phyloP scores from a whole-genome alignment of 2,797 vertebrate genomes.

The Microtus agrestis region DNA sequence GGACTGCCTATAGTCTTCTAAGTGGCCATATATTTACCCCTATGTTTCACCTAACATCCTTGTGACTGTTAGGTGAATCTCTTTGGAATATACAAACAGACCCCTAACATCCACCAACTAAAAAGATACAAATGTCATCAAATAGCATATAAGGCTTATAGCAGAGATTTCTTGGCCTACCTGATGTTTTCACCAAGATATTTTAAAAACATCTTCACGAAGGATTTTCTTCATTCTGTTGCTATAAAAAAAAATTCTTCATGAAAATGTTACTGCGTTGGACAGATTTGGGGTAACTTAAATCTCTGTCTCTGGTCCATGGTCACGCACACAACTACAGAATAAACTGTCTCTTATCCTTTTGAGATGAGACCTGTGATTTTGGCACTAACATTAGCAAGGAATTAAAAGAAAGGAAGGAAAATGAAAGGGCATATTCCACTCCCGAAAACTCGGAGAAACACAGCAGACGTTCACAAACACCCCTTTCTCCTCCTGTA shows the following conservation, averaged over 20 bases:
- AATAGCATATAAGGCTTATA: neutral
- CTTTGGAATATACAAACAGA: too few species aligned
- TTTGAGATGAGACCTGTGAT: neutral
- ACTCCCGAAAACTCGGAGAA: slow-evolving; percentile 9
- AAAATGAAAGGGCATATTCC: neutral
- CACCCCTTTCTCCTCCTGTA: neutral
- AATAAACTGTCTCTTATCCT: neutral
- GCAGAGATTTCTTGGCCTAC: neutral
- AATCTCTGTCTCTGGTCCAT: neutral
- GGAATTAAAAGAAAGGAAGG: neutral
- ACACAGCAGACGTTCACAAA: neutral
- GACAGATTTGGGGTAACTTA: neutral
- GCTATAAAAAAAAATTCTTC: neutral
- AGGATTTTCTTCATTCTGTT: neutral
- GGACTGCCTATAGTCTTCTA: neutral
- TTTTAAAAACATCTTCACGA: neutral
- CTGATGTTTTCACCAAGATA: neutral
- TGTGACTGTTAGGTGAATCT: neutral
- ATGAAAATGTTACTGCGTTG: neutral
- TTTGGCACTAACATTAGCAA: neutral
- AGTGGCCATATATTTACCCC: neutral
- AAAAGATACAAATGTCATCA: neutral
- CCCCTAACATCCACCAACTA: neutral
- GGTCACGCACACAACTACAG: neutral
- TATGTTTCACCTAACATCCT: neutral